Conservation (phyloP, 2,113 vertebrate species). For the Nothoprocta pentlandii region DNA sequence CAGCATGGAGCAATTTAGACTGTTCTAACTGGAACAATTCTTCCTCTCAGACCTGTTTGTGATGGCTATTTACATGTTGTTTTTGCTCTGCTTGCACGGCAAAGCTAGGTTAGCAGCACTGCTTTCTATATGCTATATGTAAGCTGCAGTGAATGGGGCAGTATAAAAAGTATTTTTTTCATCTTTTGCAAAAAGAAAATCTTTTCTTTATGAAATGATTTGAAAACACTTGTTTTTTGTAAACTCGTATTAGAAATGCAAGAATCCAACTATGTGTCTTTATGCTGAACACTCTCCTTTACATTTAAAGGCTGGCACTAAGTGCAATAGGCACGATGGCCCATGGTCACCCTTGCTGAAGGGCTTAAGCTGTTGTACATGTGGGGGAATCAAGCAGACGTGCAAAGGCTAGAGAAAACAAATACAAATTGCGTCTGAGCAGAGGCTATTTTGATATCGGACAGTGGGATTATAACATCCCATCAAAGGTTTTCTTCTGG, state of each 20-base stretch:
- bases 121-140: neutral
- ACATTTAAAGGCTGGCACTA: neutral
- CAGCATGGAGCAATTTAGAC: neutral
- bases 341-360: neutral
- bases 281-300: neutral
- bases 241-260: neutral
- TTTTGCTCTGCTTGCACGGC: neutral
- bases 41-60: conserved; percentile 41
- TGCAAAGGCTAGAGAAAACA: conserved; percentile 11
- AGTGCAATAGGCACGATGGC: neutral
- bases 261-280: neutral
- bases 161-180: neutral
- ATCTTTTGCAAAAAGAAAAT: neutral
- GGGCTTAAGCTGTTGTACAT: neutral
- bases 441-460: neutral
- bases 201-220: neutral
- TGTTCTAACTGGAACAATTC: neutral
- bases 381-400: neutral
- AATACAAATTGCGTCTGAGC: neutral
- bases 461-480: conserved; percentile 54
- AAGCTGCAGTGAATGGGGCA: neutral
- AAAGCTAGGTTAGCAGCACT: neutral
- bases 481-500: conserved; percentile 42
- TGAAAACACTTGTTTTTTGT: no score
- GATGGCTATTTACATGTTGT: conserved; percentile 4